These are phyloP conservation scores for Dunckerocampus dactyliophorus DNA, from an alignment of 2,113 vertebrate species.

Conservation along the genomic window DNA sequence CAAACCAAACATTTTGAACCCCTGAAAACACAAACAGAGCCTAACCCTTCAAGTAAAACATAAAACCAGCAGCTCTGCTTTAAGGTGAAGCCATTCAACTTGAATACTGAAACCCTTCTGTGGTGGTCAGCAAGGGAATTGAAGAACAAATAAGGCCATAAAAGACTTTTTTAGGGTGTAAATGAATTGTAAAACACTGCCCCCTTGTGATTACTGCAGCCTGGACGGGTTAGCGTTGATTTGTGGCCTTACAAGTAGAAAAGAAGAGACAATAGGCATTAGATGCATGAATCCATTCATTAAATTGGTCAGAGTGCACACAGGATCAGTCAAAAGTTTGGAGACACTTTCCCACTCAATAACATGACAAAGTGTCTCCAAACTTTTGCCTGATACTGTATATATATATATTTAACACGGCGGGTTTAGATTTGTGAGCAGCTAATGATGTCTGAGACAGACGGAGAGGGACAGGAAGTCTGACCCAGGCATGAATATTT, in stretches of 20 bases:
- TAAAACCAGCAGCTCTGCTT: constrained; percentile 21
- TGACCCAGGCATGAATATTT: constrained; percentile 2
- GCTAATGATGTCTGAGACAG: neutral
- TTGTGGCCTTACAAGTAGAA: constrained; percentile 9
- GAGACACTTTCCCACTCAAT: too few species aligned
- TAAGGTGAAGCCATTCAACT: constrained; percentile 21
- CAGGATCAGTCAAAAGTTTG: too few species aligned
- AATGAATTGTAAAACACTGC: constrained; percentile 59
- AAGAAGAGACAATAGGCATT: too few species aligned
- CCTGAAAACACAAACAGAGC: constrained; percentile 35
- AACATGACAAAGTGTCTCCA: too few species aligned
- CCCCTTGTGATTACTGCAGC: constrained; percentile 49
- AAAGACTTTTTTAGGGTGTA: too few species aligned
- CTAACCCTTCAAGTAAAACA: constrained; percentile 36
- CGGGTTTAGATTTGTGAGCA: neutral
- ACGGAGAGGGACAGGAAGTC: neutral
- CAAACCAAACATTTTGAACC: constrained; percentile 37
- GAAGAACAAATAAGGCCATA: too few species aligned
- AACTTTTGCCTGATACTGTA: too few species aligned
- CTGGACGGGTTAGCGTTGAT: constrained; percentile 6
- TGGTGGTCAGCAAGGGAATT: constrained; percentile 26
- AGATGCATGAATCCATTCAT: too few species aligned
- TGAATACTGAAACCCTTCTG: constrained; percentile 28
- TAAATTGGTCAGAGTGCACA: too few species aligned
- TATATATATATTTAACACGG: too few species aligned